Evolutionary conservation across 1,140 invertebrate species (phyloP), one percentile per base, ranked within the genome.

Genomic region (Sipha flava): DNA sequence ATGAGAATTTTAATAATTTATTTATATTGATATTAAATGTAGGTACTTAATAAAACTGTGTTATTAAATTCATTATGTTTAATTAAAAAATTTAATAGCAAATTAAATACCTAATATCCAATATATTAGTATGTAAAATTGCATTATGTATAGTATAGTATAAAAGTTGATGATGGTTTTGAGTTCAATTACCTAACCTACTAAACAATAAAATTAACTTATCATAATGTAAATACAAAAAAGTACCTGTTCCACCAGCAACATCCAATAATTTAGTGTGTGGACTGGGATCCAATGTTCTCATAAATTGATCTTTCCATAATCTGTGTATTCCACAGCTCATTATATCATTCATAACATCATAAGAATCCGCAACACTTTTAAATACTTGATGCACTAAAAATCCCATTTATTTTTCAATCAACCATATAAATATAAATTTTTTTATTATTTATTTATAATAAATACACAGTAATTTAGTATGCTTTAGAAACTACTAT

Each of bases 271-370:
- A 87, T 82, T 91, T 90, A 26, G 92, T 94, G 18, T 92, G 91
- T 82, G 89, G 88, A 26, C 88, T 88, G 0, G 97, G 96, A 9
- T 89, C 88, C 21, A 99, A 85, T 81, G 89, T 89, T 80, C 91
- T 87, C 66, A 99, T 91, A 84, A 99, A 98, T 49, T 92, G 90
- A 86, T 99, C 95, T 86, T 99, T 99, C 98, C 98, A 99, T 3
- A 98, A 82, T 73, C 97, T 87, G 86, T 99, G 98, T 81, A 99
- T 90, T 23, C 97, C 97, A 81, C 92, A 86, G 81, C 95, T 98
- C 96, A 99, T 98, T 0, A 89, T 90, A 90, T 99, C 98, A 87
- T 99, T 99, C 98, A 99, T 99, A 66, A 93, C 81, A 86, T 99
- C 98, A 86, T 99, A 99, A 49, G 92, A 94, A 73, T 90, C 87